Evolutionary conservation across 2,797 vertebrate genomes (phyloP).

Genomic region (Coilia nasus): DNA sequence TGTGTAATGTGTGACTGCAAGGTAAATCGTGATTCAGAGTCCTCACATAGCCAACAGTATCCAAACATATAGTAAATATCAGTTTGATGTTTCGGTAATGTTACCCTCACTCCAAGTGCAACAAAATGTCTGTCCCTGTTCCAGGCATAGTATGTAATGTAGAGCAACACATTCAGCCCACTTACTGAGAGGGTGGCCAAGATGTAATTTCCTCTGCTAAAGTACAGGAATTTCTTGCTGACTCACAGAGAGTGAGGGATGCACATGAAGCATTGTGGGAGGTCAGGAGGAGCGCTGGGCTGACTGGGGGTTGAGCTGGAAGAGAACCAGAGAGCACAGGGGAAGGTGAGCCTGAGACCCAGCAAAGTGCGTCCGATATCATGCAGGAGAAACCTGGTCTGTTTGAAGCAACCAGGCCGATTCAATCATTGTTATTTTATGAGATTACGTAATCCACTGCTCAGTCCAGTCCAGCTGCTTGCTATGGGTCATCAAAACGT

Average conservation of each 20-base stretch:
- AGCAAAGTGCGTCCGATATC: too few relatives aligned
- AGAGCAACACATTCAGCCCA: background rate
- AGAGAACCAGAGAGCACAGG: conserved; percentile 22
- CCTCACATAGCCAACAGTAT: background rate
- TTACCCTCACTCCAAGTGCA: background rate
- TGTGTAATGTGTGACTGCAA: background rate
- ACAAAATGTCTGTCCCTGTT: background rate
- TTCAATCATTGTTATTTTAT: background rate
- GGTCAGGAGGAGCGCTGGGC: background rate
- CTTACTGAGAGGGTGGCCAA: background rate
- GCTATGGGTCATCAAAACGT: background rate
- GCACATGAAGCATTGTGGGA: conserved; percentile 43
- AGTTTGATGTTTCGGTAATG: too few relatives aligned
- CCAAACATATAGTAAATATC: background rate
- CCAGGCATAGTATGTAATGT: background rate
- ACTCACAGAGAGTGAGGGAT: conserved; percentile 34
- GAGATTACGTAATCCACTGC: background rate
- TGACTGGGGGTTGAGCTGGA: conserved; percentile 27
- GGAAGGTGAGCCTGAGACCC: background rate
- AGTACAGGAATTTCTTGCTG: conserved; percentile 34
- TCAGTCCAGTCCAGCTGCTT: background rate
- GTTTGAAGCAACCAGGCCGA: background rate
- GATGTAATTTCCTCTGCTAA: conserved; percentile 19
- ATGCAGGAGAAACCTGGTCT: background rate
- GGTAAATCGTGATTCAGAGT: background rate